These are phyloP conservation scores for Protonemura montana DNA, from an alignment of 2,888 invertebrate species.

Conservation along the genomic window DNA sequence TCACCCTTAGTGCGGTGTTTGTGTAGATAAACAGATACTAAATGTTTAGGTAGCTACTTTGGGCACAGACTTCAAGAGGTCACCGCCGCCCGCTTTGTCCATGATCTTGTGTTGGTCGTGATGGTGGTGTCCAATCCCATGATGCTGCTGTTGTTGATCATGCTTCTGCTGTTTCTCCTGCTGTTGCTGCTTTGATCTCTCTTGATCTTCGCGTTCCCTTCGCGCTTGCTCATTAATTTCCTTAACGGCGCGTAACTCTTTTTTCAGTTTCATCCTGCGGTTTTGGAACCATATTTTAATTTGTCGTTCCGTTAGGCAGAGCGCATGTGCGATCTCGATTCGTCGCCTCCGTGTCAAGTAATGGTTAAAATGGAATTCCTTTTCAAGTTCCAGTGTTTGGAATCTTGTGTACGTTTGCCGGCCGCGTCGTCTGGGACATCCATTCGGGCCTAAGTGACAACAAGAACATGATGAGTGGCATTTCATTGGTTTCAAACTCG, in stretches of 20 bases:
- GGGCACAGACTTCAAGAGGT: constrained; percentile 78
- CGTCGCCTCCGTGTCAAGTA: constrained; percentile 94
- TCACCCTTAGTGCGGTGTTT: too few relatives aligned
- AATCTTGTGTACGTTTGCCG: constrained; percentile 98
- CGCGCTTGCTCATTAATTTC: constrained; percentile 95
- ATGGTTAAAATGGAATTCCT: constrained; percentile 98
- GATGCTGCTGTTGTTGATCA: constrained; percentile 52
- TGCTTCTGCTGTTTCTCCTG: constrained; percentile 69
- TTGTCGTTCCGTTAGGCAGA: constrained; percentile 95
- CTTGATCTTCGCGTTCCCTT: constrained; percentile 88
- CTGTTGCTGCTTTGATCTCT: constrained; percentile 89
- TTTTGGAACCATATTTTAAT: constrained; percentile 98
- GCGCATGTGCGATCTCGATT: constrained; percentile 96
- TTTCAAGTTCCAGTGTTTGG: constrained; percentile 97
- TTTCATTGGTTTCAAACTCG: background rate
- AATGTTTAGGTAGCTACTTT: constrained; percentile 68
- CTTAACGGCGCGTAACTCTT: constrained; percentile 91
- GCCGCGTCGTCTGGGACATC: constrained; percentile 91
- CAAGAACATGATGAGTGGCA: constrained; percentile 8
- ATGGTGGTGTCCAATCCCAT: constrained; percentile 51
- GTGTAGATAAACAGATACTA: too few relatives aligned
- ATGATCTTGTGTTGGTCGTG: constrained; percentile 58
- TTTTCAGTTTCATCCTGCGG: constrained; percentile 95
- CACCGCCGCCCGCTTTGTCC: constrained; percentile 68
- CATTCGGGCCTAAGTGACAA: constrained; percentile 83